Percentiles rank a stretch among this genome's conserved stretches.
These are phyloP conservation scores for Panurus biarmicus DNA, from an alignment of 2,113 vertebrate genomes.

Conservation along the genomic window DNA sequence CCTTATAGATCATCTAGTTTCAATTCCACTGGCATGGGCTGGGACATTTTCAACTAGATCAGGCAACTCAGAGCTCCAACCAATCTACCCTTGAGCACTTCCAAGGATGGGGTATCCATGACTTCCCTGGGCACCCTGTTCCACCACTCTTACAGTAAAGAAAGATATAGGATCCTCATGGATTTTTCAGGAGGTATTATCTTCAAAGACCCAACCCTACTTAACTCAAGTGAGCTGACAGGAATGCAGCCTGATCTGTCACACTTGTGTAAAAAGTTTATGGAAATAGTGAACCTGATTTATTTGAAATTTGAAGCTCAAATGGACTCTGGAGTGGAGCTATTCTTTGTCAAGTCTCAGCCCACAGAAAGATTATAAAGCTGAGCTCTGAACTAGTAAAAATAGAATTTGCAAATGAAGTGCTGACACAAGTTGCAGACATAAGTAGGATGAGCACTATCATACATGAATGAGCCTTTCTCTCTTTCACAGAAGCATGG, in stretches of 20 bases:
- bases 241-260: neutral
- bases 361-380: neutral
- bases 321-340: neutral
- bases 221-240: neutral
- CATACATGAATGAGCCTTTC: conserved; percentile 12
- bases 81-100: neutral
- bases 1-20: neutral
- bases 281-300: neutral
- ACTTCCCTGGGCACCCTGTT: neutral
- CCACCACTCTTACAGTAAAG: neutral
- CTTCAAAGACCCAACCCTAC: neutral
- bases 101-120: neutral
- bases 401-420: conserved; percentile 40
- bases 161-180: neutral
- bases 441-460: conserved; percentile 23
- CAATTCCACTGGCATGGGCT: neutral
- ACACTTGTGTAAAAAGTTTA: accelerated
- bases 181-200: neutral
- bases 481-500: neutral
- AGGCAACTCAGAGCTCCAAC: neutral
- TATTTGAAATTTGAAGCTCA: neutral
- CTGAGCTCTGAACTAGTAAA: conserved; percentile 20
- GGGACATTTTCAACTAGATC: neutral
- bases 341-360: neutral
- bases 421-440: conserved; percentile 28